Base-by-base conservation (phyloP, 35 echinoderm and acorn worm species). In the Patiria miniata region DNA sequence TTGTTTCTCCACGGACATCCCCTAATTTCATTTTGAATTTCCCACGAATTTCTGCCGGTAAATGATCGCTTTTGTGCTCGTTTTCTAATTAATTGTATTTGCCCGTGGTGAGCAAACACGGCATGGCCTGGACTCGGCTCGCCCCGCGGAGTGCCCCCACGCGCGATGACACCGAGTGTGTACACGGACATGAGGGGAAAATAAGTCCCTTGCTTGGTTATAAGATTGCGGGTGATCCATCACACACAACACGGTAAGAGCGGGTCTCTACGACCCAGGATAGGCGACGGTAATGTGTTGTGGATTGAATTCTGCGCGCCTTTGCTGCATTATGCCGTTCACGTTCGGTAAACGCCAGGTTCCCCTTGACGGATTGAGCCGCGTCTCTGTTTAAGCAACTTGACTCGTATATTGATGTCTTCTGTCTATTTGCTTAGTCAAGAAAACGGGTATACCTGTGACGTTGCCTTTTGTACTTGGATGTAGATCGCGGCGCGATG, bases 21-120 rank as follows among this genome's bases (percentile, higher is more conserved):
- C 42, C 42, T 47, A 12, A 47, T 47, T 47, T 47, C 42, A 47
- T 26, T 73, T 73, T 73, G 26, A 73, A 73, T 73, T 73, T 73
- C 65, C 65, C 65, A 73, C 65, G 19, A 73, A 26, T 36, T 73
- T 26, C 19, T 61, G 19, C 14, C 26, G 23, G 65, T 73, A 26
- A 73, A 73, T 73, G 65, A 73, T 73, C 65, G 65, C 34, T 73
- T 73, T 73, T 73, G 65, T 73, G 65, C 65, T 34, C 65, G 34
- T 73, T 73, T 30, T 23, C 65, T 26, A 73, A 73, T 73, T 73
- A 73, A 73, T 73, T 73, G 12, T 73, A 34, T 73, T 73, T 73
- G 65, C 26, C 65, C 26, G 34, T 73, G 65, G 34, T 73, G 65
- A 73, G 65, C 65, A 73, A 73, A 73, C 65, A 73, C 26, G 8